These are phyloP conservation scores for Panthera uncia DNA, from an alignment of 2,113 vertebrate species.

Conservation along the genomic window DNA sequence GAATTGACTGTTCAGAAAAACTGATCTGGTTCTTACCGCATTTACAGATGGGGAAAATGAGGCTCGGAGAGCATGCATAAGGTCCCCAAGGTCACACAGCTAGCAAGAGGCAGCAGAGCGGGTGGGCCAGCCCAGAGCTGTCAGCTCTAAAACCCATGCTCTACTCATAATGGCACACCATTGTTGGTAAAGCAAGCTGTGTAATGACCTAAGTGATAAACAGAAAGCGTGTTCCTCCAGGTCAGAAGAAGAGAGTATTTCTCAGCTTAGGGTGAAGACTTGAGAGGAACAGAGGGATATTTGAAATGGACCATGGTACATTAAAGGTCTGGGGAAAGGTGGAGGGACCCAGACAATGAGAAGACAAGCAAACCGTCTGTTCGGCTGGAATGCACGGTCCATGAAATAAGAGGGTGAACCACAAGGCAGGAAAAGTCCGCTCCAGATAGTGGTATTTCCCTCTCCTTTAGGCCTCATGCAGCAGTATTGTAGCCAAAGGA, in stretches of 20 bases:
- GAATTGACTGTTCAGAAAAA: neutral
- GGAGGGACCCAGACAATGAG: neutral
- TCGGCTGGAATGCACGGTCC: neutral
- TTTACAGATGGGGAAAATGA: neutral
- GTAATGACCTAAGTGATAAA: accelerated
- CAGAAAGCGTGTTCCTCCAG: too few species aligned
- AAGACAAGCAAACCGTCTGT: neutral
- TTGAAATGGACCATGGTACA: neutral
- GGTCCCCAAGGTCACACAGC: neutral
- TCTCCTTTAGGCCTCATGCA: neutral
- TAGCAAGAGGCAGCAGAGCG: neutral
- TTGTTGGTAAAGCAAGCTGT: neutral
- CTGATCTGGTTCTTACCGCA: neutral
- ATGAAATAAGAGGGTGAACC: neutral
- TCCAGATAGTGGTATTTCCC: neutral
- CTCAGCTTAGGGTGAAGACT: neutral
- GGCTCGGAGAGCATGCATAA: neutral
- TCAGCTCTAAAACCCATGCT: neutral
- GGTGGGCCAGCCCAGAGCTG: too few species aligned
- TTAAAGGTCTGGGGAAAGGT: neutral
- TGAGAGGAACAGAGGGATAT: neutral
- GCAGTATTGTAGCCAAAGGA: neutral
- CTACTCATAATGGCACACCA: accelerated
- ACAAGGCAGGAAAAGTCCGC: neutral
- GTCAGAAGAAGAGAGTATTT: neutral